Conservation (phyloP, 2,113 vertebrate species). For the Todiramphus chloris region DNA sequence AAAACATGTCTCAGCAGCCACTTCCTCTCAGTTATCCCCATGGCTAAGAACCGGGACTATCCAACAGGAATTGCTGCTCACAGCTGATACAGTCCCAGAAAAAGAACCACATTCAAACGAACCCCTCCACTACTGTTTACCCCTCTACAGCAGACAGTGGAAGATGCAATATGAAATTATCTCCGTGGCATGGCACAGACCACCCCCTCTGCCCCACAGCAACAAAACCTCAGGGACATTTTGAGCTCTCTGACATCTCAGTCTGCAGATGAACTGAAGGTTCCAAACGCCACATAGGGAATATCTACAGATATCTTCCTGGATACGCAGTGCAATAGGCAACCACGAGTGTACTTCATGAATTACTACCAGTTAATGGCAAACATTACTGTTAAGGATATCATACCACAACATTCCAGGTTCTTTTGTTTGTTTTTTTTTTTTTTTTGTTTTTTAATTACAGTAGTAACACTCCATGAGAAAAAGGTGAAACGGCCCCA, state of each 20-base stretch:
- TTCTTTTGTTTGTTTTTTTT: background rate
- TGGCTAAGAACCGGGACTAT: background rate
- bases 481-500: rapidly evolving
- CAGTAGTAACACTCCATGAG: background rate
- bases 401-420: background rate
- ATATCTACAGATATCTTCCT: background rate
- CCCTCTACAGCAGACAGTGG: too few relatives aligned
- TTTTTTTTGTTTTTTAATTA: background rate
- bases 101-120: background rate
- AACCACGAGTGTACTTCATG: background rate
- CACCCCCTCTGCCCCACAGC: background rate
- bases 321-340: background rate
- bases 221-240: background rate
- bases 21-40: background rate
- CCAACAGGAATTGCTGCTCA: background rate
- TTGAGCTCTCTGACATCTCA: background rate
- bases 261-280: background rate
- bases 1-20: background rate
- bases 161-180: background rate
- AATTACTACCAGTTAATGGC: background rate
- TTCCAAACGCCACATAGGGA: background rate
- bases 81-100: background rate
- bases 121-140: rapidly evolving
- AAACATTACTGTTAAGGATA: background rate
- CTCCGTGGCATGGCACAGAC: background rate